Base-by-base conservation (phyloP, 2,888 invertebrate species). In the Ophion ellenae region DNA sequence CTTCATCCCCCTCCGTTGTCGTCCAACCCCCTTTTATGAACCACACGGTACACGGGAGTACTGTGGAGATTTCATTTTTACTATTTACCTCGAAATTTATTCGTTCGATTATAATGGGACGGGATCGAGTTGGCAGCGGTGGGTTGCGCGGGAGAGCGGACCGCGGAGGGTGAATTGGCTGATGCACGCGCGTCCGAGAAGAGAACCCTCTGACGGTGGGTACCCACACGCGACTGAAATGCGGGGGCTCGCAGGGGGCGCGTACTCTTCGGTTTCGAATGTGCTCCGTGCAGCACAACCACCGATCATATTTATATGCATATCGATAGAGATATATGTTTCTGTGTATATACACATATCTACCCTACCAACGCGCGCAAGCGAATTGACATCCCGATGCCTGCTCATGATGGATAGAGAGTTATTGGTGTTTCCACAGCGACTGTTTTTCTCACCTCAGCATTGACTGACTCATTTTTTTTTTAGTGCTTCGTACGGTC, bases 61-160 rank as follows among this genome's bases (percentile, higher is more conserved):
- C 86, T 89, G 90, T 89, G 87, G 88, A 89, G 91, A 91, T 92
- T 92, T 92, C 90, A 91, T 92, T 92, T 32, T 91, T 88, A 90
- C 90, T 89, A 90, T 92, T 91, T 91, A 90, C 87, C 89, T 84
- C 83, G 87, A 88, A 91, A 91, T 92, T 90, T 91, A 91, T 90
- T 91, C 88, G 90, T 67, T 81, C 63, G 79, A n/a, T 63, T 28
- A 63, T 71, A 63, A 36, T 63, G 53, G 59, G 63, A 53, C 63
- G 71, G 32, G 63, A 20, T 1, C 3, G 28, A 63, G 53, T 59
- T 61, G 7, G 45, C 47, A 40, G 14, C 32, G 9, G 32, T 9
- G 40, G 28, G 45, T n/a, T 17, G 63, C 14, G 61, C 24, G 6
- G 28, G n/a, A 24, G 45, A 20, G 36, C 20, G 59, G 2, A 14